These are phyloP conservation scores for Malachius bipustulatus DNA, from an alignment of 2,888 invertebrate genomes.

Conservation along the genomic window DNA sequence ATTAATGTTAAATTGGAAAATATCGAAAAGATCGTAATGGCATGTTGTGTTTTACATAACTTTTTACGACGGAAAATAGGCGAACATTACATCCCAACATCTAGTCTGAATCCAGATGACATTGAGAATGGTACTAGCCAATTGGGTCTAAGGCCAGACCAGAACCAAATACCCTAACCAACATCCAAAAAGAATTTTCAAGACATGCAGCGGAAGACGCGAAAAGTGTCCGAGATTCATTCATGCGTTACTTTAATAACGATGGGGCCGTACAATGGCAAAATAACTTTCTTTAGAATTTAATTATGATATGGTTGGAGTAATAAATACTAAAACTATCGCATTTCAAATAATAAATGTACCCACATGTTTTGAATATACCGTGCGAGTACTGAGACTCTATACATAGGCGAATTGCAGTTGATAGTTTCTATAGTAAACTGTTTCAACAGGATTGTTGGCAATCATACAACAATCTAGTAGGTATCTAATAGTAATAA, in stretches of 20 bases:
- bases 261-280: neutral
- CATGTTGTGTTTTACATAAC: slow-evolving; percentile 2
- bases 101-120: neutral
- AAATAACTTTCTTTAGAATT: neutral
- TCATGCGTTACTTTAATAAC: neutral
- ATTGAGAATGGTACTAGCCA: too few species aligned
- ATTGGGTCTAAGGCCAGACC: too few species aligned
- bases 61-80: too few species aligned
- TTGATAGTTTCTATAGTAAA: too few species aligned
- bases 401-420: too few species aligned
- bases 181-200: too few species aligned
- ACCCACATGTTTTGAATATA: neutral
- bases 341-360: neutral
- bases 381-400: too few species aligned
- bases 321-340: neutral
- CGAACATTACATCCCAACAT: neutral
- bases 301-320: neutral
- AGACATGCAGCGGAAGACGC: neutral
- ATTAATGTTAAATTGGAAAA: too few species aligned
- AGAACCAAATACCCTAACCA: too few species aligned
- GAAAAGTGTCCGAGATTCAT: neutral
- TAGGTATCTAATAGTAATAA: too few species aligned
- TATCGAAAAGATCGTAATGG: neutral
- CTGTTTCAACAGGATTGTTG: too few species aligned
- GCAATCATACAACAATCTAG: too few species aligned